Base-by-base conservation (phyloP, 1,140 invertebrate species). In the Aethina tumida region DNA sequence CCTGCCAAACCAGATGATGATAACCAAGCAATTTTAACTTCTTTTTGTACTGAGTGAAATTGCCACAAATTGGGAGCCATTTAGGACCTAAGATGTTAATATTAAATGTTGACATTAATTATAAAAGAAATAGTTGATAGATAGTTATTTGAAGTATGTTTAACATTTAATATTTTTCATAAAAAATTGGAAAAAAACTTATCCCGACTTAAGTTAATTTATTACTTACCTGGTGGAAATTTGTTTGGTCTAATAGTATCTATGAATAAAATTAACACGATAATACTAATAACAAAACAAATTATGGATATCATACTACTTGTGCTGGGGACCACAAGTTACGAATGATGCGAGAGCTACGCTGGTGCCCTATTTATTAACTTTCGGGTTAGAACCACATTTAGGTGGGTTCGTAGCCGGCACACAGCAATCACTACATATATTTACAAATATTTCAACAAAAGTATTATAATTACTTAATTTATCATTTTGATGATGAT, bases 41-140 rank as follows among this genome's bases (percentile, higher is more conserved):
- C 44, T 64, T 65, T 27, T 70, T 68, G 4, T 84, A 52, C 26
- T 70, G 48, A n/a, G 62, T 52, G 1, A 69, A 64, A 49, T 74
- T 80, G 9, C 83, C 82, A 12, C 81, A 41, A 43, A 81, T 63
- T 5, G 81, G 81, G 45, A 75, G 66, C 65, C 77, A 71, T 33
- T 55, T 56, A 25, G 84, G 84, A 55, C 84, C 84, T 84, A 45
- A 21, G 39, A 28, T 31, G 14, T 19, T 33, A 33, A 8, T n/a
- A n/a, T n/a, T 22, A n/a, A 22, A 22, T 6, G n/a, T 7, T 7
- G n/a, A n/a, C n/a, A n/a, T 14, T 6, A 29, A 10, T 24, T 35
- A 14, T 17, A 37, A 14, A 6, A 20, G 4, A 2, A 26, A 26
- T 5, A 26, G 13, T 26, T 2, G 5, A 26, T n/a, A n/a, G n/a